phyloP scores from a whole-genome alignment of 1,140 invertebrate genomes.

The Piezodorus guildinii region DNA sequence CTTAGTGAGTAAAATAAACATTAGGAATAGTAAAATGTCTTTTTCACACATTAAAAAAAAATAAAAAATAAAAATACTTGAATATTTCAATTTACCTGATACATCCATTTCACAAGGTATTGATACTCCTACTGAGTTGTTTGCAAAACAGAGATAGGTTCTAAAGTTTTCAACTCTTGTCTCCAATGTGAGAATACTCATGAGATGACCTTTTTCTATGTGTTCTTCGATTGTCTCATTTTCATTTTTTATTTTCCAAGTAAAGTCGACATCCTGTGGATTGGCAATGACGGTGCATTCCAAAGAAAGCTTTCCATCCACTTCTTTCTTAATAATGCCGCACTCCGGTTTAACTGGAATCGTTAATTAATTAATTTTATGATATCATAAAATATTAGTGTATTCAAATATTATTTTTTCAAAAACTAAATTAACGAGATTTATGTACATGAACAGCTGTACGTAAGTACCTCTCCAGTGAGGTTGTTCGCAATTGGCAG shows the following conservation, averaged over 20 bases:
- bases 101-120: constrained; percentile 68
- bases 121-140: constrained; percentile 64
- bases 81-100: constrained; percentile 47
- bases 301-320: constrained; percentile 59
- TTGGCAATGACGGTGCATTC: constrained; percentile 71
- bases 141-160: constrained; percentile 71
- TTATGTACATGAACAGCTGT: too few species aligned
- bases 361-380: too few species aligned
- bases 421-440: too few species aligned
- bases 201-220: constrained; percentile 40
- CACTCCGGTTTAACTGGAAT: constrained; percentile 70
- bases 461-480: too few species aligned
- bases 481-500: too few species aligned
- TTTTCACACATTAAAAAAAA: too few species aligned
- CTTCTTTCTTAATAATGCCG: constrained; percentile 55
- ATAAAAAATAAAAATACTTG: too few species aligned
- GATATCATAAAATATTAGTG: too few species aligned
- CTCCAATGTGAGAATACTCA: constrained; percentile 54
- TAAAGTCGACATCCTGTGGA: constrained; percentile 67
- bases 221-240: constrained; percentile 59
- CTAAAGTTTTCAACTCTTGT: constrained; percentile 52
- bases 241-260: constrained; percentile 70
- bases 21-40: too few species aligned
- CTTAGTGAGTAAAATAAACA: too few species aligned
- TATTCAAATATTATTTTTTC: too few species aligned